Base-by-base conservation (phyloP, 2,113 vertebrate species). In the Dolichotis patagonum region DNA sequence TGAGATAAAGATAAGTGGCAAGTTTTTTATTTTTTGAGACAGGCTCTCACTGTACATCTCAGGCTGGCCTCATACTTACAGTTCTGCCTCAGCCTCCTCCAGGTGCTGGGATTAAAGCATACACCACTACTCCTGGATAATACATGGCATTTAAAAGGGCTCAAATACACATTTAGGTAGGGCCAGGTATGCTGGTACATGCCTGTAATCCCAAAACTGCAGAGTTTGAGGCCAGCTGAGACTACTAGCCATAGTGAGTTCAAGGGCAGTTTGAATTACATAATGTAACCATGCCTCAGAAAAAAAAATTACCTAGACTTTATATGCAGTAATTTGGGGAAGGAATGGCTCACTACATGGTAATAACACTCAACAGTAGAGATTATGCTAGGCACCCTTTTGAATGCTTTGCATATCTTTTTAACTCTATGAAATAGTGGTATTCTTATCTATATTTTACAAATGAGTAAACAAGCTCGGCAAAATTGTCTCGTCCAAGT, bases 1-100 rank as follows among this genome's bases (percentile, higher is more conserved):
- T 94, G n/a, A 92, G 58, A 46, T 91, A 96, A 93, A 88, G 65
- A 94, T 60, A 87, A 56, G 62, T 54, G 22, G 80, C 69, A 67
- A 73, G 69, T 75, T 43, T 43, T 43, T 75, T 43, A 10, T 46
- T 14, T 49, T 49, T 32, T 78, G 75, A 49, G 75, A 78, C 65
- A n/a, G 32, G 24, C 6, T 26, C 71, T 43, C 71, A 38, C 65
- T 67, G 14, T 22, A 4, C 43, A 28, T 75, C 24, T 22, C 41
- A 75, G 38, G 41, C 22, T 26, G 24, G 71, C 41, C 38, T 43
- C 38, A 26, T 32, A 65, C 65, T n/a, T 69, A 30, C 30, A 65
- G 63, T 65, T 63, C 62, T 63, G 65, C 5, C 13, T 67, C 32
- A 67, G 32, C 65, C 65, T 67, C 65, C 32, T 20, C 4, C 38